These are phyloP conservation scores for Crioceris asparagi DNA, from an alignment of 2,888 invertebrate genomes.

Conservation along the genomic window DNA sequence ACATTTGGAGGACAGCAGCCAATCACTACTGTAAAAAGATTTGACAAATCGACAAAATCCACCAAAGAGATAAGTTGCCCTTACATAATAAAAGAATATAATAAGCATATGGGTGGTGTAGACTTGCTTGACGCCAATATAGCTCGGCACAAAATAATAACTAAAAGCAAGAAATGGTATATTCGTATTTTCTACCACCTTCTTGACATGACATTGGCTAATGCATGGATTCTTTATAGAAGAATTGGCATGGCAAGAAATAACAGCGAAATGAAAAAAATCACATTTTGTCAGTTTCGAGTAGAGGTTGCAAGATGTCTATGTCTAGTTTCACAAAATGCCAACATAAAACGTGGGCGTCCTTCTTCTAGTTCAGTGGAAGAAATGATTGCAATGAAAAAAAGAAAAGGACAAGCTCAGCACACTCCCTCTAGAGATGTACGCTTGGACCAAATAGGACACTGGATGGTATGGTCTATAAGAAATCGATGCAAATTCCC, in stretches of 20 bases:
- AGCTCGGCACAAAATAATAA: constrained; percentile 15
- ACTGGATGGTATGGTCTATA: background rate
- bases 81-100: constrained; percentile 10
- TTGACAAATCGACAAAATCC: background rate
- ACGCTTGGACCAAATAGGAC: too few relatives aligned
- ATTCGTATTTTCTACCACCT: constrained; percentile 17
- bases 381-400: too few relatives aligned
- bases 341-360: background rate
- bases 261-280: background rate
- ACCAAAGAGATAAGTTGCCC: constrained; percentile 4
- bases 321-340: background rate
- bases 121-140: constrained; percentile 15
- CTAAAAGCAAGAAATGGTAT: constrained; percentile 18
- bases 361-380: too few relatives aligned
- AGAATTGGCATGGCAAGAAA: constrained; percentile 4
- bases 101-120: constrained; percentile 16
- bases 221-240: constrained; percentile 16
- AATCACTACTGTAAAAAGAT: background rate
- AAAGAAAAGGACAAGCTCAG: too few relatives aligned
- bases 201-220: constrained; percentile 14
- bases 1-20: background rate
- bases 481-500: background rate
- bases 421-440: too few relatives aligned
- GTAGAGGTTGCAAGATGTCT: background rate
- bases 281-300: background rate